phyloP scores from a whole-genome alignment of 2,888 invertebrate genomes.

The Orthosia gothica region DNA sequence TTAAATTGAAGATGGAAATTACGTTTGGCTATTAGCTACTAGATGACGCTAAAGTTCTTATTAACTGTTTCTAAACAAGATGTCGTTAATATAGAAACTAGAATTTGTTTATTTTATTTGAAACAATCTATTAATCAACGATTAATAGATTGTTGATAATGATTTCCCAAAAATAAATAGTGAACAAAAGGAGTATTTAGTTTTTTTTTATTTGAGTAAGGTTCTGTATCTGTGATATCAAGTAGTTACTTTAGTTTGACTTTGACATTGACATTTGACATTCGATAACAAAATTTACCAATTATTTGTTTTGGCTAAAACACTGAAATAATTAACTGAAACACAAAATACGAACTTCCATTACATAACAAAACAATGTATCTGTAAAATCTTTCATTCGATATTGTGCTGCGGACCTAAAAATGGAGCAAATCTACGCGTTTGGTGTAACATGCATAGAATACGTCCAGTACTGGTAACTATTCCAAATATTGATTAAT shows the following conservation, averaged over 20 bases:
- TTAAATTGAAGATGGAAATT: background rate
- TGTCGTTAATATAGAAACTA: background rate
- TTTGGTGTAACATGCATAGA: conserved; percentile 82
- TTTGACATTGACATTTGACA: conserved; percentile 38
- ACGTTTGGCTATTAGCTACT: conserved; percentile 32
- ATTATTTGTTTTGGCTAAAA: conserved; percentile 29
- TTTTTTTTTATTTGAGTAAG: background rate
- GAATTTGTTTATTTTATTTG: background rate
- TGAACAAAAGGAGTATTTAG: background rate
- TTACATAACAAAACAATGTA: conserved; percentile 47
- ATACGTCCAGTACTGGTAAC: conserved; percentile 82
- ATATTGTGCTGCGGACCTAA: conserved; percentile 26
- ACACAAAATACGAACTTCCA: conserved; percentile 5
- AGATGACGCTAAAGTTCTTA: conserved; percentile 48
- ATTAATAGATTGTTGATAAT: too few relatives aligned
- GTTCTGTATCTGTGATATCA: background rate
- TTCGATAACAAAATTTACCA: conserved; percentile 42
- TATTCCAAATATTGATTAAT: conserved; percentile 60
- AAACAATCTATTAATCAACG: too few relatives aligned
- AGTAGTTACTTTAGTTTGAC: background rate
- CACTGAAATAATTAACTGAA: background rate
- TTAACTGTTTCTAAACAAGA: background rate
- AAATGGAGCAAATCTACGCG: conserved; percentile 85
- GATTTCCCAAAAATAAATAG: background rate
- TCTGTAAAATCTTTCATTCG: background rate